Base-by-base conservation (phyloP, 1,140 invertebrate genomes). In the Drosophila grimshawi region DNA sequence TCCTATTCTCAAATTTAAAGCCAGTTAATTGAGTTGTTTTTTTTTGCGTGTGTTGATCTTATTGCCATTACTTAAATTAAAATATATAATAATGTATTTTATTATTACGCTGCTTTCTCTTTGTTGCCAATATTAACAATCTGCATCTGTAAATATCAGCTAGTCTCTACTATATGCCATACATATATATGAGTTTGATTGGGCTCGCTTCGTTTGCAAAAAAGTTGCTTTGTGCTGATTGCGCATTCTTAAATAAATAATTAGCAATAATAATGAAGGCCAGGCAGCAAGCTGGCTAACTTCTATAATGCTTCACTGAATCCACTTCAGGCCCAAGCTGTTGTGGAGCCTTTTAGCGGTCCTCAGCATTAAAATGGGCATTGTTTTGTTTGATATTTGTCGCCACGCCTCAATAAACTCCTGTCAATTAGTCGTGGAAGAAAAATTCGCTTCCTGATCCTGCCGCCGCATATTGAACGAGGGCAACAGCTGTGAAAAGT, bases 181-280 rank as follows among this genome's bases (percentile, higher is more conserved):
- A 35, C 8, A 37, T 49, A 43, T 39, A 49, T 35, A 1, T 3
- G 7, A 49, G 27, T 66, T 43, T 33, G 57, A 67, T 57, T 56
- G 30, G 37, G 5, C 11, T 2, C 32, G 43, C 39, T 35, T 56
- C 11, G 32, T 30, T 30, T 49, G 39, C 7, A 55, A n/a, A 10
- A 37, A 62, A 41, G 4, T 70, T 53, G 27, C 59, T 45, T 56
- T 43, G 19, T 60, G 70, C 46, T 65, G 39, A 65, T 69, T 75
- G 37, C 64, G 10, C 57, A 67, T 65, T 75, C 39, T 65, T 61
- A 35, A 56, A 65, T 60, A 78, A 65, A 75, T 78, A 75, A 78
- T 75, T 78, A 64, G 53, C 49, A 69, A 39, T 33, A 55, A 53
- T 32, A 74, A 65, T 65, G 46, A 65, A 69, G 60, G 55, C 43